Evolutionary conservation across 2,113 vertebrate species (phyloP).

Genomic region (Sinocyclocheilus maitianheensis): DNA sequence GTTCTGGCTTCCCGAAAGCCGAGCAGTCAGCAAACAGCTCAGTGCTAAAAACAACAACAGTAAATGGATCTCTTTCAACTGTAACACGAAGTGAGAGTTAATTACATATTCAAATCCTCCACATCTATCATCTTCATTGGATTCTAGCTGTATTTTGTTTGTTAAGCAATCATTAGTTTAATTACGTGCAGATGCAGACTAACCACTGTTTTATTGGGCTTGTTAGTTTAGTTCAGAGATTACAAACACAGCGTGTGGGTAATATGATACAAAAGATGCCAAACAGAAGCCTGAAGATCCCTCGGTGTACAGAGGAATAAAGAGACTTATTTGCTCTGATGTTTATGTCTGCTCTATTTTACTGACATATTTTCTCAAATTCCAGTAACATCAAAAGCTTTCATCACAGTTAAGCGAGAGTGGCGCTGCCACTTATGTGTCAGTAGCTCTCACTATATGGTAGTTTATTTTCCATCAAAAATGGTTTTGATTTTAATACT

Average conservation of each 20-base stretch:
- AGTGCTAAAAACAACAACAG: conserved; percentile 49
- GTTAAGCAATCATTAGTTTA: conserved; percentile 53
- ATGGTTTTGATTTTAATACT: background rate
- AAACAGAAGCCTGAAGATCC: conserved; percentile 34
- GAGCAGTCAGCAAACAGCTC: conserved; percentile 35
- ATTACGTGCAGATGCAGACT: conserved; percentile 47
- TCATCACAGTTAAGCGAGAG: background rate
- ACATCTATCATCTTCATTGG: conserved; percentile 40
- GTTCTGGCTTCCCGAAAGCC: conserved; percentile 28
- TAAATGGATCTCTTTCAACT: conserved; percentile 40
- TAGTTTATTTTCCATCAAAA: background rate
- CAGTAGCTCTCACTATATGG: background rate
- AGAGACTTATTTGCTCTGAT: conserved; percentile 20
- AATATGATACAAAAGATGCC: conserved; percentile 48
- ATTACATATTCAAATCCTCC: conserved; percentile 41
- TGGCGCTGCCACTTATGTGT: background rate
- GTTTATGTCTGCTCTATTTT: conserved; percentile 23
- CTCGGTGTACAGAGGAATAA: conserved; percentile 20
- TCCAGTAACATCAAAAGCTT: conserved; percentile 3
- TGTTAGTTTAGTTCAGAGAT: conserved; percentile 54
- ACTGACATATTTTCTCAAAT: background rate
- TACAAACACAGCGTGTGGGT: conserved; percentile 54
- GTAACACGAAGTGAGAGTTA: conserved; percentile 40
- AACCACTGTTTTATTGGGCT: conserved; percentile 46
- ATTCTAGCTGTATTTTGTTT: conserved; percentile 43